Percentiles rank a stretch among this genome's conserved stretches.
These are phyloP conservation scores for Anolis carolinensis DNA, from an alignment of 2,113 vertebrate species.

Conservation along the genomic window DNA sequence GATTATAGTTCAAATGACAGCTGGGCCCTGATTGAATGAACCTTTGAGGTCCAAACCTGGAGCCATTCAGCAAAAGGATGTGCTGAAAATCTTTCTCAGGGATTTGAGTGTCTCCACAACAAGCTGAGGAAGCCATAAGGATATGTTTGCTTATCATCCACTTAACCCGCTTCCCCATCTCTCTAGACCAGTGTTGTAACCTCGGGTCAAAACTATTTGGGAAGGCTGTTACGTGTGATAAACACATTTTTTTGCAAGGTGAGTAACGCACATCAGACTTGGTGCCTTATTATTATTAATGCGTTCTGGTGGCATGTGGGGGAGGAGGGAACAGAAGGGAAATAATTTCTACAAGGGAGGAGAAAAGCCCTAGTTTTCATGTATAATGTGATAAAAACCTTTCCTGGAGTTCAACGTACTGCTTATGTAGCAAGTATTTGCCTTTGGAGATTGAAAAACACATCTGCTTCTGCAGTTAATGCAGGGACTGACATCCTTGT, in stretches of 20 bases:
- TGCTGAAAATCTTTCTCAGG: conserved; percentile 74
- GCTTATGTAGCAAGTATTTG: conserved; percentile 69
- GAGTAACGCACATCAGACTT: conserved; percentile 74
- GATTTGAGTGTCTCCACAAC: conserved; percentile 72
- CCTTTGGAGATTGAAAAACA: conserved; percentile 58
- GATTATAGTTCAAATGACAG: conserved; percentile 61
- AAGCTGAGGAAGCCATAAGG: conserved; percentile 65
- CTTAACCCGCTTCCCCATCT: conserved; percentile 69
- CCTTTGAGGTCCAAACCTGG: conserved; percentile 47
- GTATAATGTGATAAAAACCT: conserved; percentile 44
- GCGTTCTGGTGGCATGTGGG: neutral
- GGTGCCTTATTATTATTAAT: conserved; percentile 66
- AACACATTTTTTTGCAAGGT: conserved; percentile 76
- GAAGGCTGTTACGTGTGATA: conserved; percentile 75
- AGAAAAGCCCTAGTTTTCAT: conserved; percentile 62
- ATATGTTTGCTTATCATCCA: conserved; percentile 78
- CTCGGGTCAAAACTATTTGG: conserved; percentile 82
- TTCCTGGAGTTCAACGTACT: conserved; percentile 62
- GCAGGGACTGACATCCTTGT: neutral
- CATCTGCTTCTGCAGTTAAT: neutral
- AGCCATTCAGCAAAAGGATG: conserved; percentile 46
- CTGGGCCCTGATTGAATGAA: conserved; percentile 68
- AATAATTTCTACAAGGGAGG: conserved; percentile 60
- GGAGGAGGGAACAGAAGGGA: conserved; percentile 32
- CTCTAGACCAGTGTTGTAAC: conserved; percentile 73